Base-by-base conservation (phyloP, 2,113 vertebrate species). In the Herpailurus yagouaroundi region DNA sequence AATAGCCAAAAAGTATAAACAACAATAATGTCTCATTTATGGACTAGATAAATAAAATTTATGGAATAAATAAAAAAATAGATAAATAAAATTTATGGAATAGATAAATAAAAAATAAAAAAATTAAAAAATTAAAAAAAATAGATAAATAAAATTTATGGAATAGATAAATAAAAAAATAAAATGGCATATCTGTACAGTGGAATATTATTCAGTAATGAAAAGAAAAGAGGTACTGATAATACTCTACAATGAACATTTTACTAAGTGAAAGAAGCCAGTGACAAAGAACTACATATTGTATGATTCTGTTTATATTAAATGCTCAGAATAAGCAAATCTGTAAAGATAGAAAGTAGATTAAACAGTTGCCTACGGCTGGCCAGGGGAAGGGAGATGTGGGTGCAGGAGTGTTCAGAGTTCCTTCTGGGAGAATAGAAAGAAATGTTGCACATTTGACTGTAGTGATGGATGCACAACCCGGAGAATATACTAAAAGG, bases 181-280 rank as follows among this genome's bases (percentile, higher is more conserved):
- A n/a, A n/a, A n/a, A n/a, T n/a, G 31, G 4, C 16, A 19, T 73
- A 52, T 74, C 31, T 2, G 36, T 60, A 83, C 9, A 36, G 4
- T 91, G 69, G 38, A 60, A 41, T 84, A 80, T 96, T 94, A 93
- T 52, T 88, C 31, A 89, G n/a, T 66, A 85, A 29, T 81, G 50
- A 80, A 69, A 83, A 80, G 14, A 73, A 66, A 73, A 36, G 33
- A 69, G 55, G 36, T 50, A 55, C 16, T 63, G 8, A 73, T 79
- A 27, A 27, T 0, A 11, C 63, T 27, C 27, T 48, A 25, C 11
- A 60, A 25, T 80, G 48, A 91, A 60, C 33, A 29, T 41, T 33
- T 25, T 31, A 11, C 33, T 64, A 48, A 68, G 63, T 73, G 21
- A 48, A 79, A 60, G 27, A 63, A 76, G 21, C 50, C 60, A 55